Base-by-base conservation (phyloP, 2,113 vertebrate species). In the Lanius ludovicianus region DNA sequence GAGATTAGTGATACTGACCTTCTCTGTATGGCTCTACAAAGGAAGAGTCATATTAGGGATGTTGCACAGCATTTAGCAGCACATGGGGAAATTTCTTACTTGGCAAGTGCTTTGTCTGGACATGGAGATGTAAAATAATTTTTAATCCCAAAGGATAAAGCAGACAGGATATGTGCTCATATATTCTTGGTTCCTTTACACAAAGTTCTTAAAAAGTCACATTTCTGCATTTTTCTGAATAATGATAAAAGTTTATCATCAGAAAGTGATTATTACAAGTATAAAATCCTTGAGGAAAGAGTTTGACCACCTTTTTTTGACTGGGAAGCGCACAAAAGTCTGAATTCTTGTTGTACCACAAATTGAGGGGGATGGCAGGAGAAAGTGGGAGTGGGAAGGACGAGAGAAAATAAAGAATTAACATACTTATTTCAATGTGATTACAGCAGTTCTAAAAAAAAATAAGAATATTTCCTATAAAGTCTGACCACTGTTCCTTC, bases 351-450 rank as follows among this genome's bases (percentile, higher is more conserved):
- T 41, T 44, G 18, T 50, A 59, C 12, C 11, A 75, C 9, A 73
- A 39, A 64, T 39, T 77, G 7, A 50, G 3, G 5, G 6, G 3
- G 2, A 37, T 9, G 15, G 8, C 4, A 31, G 30, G 8, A 22
- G 30, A 18, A 47, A 10, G 0, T 0, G 6, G 5, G 1, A 2
- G 8, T 25, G 9, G 13, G 5, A 1, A 35, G 12, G 15, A 60
- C 39, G n/a, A 28, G 19, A 70, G 53, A 23, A 67, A 76, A 41
- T 31, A 4, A 16, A 8, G 11, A 56, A 41, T 65, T 39, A 52
- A 24, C 33, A 25, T 2, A 28, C 50, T 77, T 60, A 49, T 78
- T 94, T 78, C 19, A 49, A 27, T 24, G 19, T 19, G 13, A 53
- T 82, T 78, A n/a, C 11, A 57, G 12, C 24, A 49, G 16, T 65